phyloP scores from a whole-genome alignment of 2,797 vertebrate genomes.

The Tauraco hartlaubi region DNA sequence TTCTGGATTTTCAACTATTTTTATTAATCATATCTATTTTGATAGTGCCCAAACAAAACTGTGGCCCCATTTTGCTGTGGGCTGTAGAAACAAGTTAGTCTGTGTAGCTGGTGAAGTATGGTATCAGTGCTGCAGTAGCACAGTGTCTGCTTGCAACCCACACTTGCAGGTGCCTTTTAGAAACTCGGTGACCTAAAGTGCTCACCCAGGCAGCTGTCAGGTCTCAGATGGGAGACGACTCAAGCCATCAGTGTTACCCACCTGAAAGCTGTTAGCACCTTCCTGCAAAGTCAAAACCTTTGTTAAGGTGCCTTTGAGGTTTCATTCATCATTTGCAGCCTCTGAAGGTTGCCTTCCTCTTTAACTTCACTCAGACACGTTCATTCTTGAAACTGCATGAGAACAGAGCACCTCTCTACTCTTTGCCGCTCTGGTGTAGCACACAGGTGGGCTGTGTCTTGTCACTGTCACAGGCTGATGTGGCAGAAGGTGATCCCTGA shows the following conservation, averaged over 20 bases:
- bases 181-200: neutral
- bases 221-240: neutral
- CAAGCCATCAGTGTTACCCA: too few species aligned
- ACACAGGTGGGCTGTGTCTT: neutral
- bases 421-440: neutral
- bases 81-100: neutral
- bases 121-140: neutral
- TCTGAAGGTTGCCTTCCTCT: neutral
- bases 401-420: neutral
- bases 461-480: neutral
- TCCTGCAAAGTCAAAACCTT: neutral
- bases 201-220: neutral
- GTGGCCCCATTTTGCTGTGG: neutral
- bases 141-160: neutral
- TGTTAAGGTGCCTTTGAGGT: neutral
- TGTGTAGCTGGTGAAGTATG: neutral
- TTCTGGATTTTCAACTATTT: neutral
- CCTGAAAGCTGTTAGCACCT: neutral
- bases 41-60: neutral
- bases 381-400: neutral
- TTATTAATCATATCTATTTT: neutral
- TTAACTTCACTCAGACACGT: neutral
- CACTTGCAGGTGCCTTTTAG: neutral
- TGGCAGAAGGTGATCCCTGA: neutral
- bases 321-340: neutral